Conservation (phyloP, 2,888 invertebrate genomes). For the Chymomyza amoena region DNA sequence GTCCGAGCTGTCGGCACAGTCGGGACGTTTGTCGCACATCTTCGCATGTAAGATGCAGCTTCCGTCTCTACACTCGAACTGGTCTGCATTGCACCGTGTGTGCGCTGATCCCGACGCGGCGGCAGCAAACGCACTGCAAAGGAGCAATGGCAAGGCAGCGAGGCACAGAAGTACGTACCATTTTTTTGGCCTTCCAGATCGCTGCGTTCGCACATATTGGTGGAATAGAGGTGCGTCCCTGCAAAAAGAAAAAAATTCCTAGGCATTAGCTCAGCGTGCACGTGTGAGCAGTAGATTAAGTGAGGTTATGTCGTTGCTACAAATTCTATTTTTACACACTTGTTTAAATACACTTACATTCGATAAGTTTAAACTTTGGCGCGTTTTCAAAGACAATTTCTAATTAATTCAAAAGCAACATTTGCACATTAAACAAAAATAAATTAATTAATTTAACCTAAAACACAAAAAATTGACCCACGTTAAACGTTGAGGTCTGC, state of each 20-base stretch:
- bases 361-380: not conserved
- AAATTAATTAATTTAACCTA: not conserved
- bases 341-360: not conserved
- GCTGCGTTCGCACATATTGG: slow-evolving; percentile 45
- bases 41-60: slow-evolving; percentile 74
- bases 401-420: not conserved
- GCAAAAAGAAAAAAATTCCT: not conserved
- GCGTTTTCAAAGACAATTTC: not conserved
- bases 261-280: slow-evolving; percentile 13
- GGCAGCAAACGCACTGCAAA: slow-evolving; percentile 60
- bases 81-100: slow-evolving; percentile 75
- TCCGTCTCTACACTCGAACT: slow-evolving; percentile 80
- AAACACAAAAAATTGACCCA: not conserved
- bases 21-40: slow-evolving; percentile 75
- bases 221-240: slow-evolving; percentile 28
- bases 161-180: slow-evolving; percentile 27
- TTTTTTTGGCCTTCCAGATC: not conserved
- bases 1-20: slow-evolving; percentile 76
- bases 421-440: not conserved
- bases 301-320: not conserved
- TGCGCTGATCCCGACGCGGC: slow-evolving; percentile 40
- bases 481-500: not conserved
- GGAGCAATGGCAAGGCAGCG: slow-evolving; percentile 45
- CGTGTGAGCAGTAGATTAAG: slow-evolving; percentile 22
- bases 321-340: not conserved